Evolutionary conservation across 64 coral and sea anemone species (phyloP).

Genomic region (Actinia tenebrosa): DNA sequence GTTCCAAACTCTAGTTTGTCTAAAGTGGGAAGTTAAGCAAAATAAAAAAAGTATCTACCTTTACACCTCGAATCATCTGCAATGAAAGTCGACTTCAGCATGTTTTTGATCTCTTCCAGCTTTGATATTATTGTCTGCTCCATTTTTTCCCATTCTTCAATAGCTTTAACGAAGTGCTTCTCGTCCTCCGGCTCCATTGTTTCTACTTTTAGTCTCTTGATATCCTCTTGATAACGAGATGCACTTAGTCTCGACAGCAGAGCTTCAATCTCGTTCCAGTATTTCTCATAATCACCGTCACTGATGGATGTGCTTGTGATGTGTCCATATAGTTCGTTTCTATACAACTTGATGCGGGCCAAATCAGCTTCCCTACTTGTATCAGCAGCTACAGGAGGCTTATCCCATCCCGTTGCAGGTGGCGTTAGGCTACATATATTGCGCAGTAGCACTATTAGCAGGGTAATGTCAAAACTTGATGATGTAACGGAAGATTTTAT

Average conservation of each 20-base stretch:
- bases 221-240: not conserved
- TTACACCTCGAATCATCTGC: not conserved
- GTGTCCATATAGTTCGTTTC: slow-evolving; percentile 51
- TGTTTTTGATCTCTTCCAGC: not conserved
- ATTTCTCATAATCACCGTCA: slow-evolving; percentile 22
- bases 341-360: slow-evolving; percentile 47
- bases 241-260: not conserved
- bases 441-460: slow-evolving; percentile 40
- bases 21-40: too few species aligned
- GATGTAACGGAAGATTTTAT: not conserved
- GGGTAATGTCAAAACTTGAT: slow-evolving; percentile 30
- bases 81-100: not conserved
- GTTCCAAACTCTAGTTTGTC: too few species aligned
- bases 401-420: slow-evolving; percentile 51
- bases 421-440: slow-evolving; percentile 57
- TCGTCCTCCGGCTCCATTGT: not conserved
- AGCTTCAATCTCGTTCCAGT: slow-evolving; percentile 44
- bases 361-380: slow-evolving; percentile 35
- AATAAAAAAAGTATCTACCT: not conserved
- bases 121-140: not conserved
- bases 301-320: slow-evolving; percentile 6
- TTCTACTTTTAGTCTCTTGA: not conserved
- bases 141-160: not conserved
- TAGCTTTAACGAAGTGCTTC: not conserved
- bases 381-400: slow-evolving; percentile 11